Evolutionary conservation across 92 coral and sea anemone genomes (phyloP).

Genomic region (Meandrina meandrites): DNA sequence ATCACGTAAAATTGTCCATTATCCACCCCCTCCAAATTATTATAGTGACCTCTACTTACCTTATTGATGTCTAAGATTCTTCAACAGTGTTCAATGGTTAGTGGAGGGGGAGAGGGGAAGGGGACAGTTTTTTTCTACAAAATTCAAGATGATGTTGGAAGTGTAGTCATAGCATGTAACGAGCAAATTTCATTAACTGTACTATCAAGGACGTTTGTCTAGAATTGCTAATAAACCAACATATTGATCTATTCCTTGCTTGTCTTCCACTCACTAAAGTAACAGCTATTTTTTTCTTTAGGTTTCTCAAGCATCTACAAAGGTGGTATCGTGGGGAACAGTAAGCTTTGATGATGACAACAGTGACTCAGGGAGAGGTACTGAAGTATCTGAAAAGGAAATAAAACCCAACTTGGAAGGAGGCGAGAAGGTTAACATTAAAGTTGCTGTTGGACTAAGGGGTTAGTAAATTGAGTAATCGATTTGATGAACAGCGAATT

Average conservation of each 20-base stretch:
- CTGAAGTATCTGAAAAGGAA: constrained; percentile 33
- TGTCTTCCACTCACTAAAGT: not conserved
- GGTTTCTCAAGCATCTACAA: constrained; percentile 24
- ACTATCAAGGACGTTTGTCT: too few relatives aligned
- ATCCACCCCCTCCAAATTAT: too few relatives aligned
- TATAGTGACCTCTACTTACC: too few relatives aligned
- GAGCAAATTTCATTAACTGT: too few relatives aligned
- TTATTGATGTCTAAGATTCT: too few relatives aligned
- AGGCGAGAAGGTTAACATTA: constrained; percentile 12
- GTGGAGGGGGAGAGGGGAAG: too few relatives aligned
- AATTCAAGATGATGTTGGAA: too few relatives aligned
- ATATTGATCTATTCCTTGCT: not conserved
- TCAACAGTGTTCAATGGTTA: too few relatives aligned
- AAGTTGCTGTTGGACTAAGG: constrained; percentile 27
- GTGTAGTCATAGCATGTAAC: too few relatives aligned
- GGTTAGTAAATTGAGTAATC: not conserved
- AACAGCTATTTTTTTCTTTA: not conserved
- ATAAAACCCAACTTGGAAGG: constrained; percentile 9
- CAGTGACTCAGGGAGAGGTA: constrained; percentile 43
- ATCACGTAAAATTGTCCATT: not conserved
- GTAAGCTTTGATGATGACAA: constrained; percentile 20
- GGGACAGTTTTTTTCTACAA: too few relatives aligned
- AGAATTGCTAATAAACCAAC: too few relatives aligned
- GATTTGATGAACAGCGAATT: not conserved
- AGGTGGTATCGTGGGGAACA: constrained; percentile 26